Conservation (phyloP, 2,797 vertebrate genomes). For the Poecilia wingei region DNA sequence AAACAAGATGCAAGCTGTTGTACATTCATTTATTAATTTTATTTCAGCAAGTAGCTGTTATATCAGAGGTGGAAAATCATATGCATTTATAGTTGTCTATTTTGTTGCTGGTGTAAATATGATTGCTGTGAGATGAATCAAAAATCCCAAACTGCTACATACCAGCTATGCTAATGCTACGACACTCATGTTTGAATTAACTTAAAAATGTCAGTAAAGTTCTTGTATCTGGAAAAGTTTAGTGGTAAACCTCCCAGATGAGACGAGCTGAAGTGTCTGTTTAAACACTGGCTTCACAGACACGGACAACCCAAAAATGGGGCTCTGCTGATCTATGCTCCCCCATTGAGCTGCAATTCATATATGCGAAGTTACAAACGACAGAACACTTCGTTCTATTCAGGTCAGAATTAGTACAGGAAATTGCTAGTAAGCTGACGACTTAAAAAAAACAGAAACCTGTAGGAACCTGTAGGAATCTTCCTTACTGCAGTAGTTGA, state of each 20-base stretch:
- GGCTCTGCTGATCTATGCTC: too few species aligned
- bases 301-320: too few species aligned
- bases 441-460: not conserved
- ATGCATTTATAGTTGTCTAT: not conserved
- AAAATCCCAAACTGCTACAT: too few species aligned
- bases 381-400: not conserved
- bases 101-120: not conserved
- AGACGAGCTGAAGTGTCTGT: too few species aligned
- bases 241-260: too few species aligned
- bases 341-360: too few species aligned
- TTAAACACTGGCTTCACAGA: too few species aligned
- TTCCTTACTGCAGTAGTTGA: not conserved
- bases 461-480: not conserved
- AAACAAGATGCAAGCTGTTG: not conserved
- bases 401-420: not conserved
- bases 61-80: not conserved
- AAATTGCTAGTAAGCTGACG: not conserved
- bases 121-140: too few species aligned
- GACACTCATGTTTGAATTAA: too few species aligned
- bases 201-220: too few species aligned
- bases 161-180: too few species aligned
- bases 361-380: not conserved
- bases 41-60: not conserved
- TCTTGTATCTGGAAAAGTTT: too few species aligned
- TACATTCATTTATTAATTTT: not conserved